Conservation (phyloP, 2,888 invertebrate genomes). For the Nymphalis polychloros region DNA sequence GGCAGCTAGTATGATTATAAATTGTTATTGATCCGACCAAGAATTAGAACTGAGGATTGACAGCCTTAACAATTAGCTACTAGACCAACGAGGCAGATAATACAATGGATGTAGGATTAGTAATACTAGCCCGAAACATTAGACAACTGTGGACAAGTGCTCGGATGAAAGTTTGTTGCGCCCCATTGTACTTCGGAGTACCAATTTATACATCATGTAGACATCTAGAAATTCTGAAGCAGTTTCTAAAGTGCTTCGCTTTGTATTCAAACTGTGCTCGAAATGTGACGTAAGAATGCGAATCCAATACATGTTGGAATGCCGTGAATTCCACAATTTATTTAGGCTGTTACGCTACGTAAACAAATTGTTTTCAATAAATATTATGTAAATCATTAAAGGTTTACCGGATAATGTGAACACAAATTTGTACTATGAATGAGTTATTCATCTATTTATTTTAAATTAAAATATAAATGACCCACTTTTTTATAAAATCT, state of each 20-base stretch:
- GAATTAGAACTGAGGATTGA: too few relatives aligned
- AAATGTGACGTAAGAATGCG: constrained; percentile 20
- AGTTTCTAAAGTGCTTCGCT: constrained; percentile 19
- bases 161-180: constrained; percentile 26
- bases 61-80: too few relatives aligned
- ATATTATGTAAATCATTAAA: neutral
- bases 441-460: too few relatives aligned
- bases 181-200: constrained; percentile 19
- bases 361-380: too few relatives aligned
- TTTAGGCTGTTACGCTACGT: constrained; percentile 2
- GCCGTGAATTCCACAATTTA: constrained; percentile 15
- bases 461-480: too few relatives aligned
- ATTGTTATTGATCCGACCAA: too few relatives aligned
- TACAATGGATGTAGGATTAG: neutral
- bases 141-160: constrained; percentile 23
- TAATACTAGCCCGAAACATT: constrained; percentile 10
- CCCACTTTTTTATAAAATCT: too few relatives aligned
- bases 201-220: constrained; percentile 30
- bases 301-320: constrained; percentile 17
- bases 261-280: constrained; percentile 24
- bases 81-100: too few relatives aligned
- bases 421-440: too few relatives aligned
- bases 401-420: neutral
- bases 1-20: too few relatives aligned
- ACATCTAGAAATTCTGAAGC: constrained; percentile 27